phyloP scores from a whole-genome alignment of 2,888 invertebrate genomes.

The Trilocha varians region DNA sequence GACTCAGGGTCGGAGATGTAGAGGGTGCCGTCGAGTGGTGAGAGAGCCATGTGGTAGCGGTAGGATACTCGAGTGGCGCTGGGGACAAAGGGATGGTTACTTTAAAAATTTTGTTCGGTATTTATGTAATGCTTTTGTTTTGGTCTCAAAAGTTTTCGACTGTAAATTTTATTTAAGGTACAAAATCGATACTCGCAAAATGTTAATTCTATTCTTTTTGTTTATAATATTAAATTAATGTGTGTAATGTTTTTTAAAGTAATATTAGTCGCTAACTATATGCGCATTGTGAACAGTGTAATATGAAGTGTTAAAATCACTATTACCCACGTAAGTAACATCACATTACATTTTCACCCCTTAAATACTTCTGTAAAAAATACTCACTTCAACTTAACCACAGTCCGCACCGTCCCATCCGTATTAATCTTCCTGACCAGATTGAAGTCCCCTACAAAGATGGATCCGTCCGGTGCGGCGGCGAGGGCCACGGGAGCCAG shows the following conservation, averaged over 20 bases:
- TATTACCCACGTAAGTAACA: neutral
- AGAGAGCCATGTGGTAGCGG: conserved; percentile 96
- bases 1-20: conserved; percentile 98
- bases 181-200: no score
- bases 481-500: conserved; percentile 95
- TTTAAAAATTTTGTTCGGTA: neutral
- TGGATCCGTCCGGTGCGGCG: conserved; percentile 91
- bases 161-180: no score
- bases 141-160: no score
- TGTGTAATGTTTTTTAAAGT: no score
- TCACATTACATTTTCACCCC: neutral
- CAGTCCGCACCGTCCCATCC: conserved; percentile 86
- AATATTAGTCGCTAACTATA: no score
- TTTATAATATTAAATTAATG: no score
- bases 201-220: no score
- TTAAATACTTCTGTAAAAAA: neutral
- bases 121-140: no score
- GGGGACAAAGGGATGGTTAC: conserved; percentile 27
- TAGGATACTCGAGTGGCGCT: conserved; percentile 95
- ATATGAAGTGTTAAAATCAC: no score
- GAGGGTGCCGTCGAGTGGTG: conserved; percentile 92
- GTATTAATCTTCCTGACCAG: conserved; percentile 90
- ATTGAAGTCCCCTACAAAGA: conserved; percentile 97
- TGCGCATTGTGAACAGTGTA: no score
- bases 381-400: conserved; percentile 86